Evolutionary conservation across 2,113 vertebrate species (phyloP).

Genomic region (Tragelaphus scriptus): DNA sequence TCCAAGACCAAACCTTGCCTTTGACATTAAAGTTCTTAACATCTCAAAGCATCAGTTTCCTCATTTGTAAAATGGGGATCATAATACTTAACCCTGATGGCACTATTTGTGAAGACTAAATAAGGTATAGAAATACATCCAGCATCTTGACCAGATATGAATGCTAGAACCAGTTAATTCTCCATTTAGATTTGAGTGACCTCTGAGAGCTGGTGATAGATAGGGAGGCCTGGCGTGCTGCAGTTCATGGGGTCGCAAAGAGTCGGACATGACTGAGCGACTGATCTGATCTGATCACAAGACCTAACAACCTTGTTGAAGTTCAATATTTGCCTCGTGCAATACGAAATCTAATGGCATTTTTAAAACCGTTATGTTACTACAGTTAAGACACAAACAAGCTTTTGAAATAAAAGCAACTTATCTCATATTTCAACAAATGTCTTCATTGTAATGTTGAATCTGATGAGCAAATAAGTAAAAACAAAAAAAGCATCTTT

Average conservation of each 20-base stretch:
- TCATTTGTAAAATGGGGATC: not conserved
- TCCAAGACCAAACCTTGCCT: not conserved
- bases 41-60: not conserved
- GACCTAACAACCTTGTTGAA: not conserved
- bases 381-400: not conserved
- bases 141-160: not conserved
- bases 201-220: too few relatives aligned
- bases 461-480: not conserved
- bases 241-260: too few relatives aligned
- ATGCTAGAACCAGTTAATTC: too few relatives aligned
- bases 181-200: not conserved
- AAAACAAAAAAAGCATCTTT: not conserved
- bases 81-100: not conserved
- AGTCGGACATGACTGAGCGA: too few relatives aligned
- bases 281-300: too few relatives aligned
- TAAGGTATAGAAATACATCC: not conserved
- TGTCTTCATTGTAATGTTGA: not conserved
- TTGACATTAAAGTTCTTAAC: not conserved
- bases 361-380: not conserved
- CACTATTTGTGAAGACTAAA: not conserved
- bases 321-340: not conserved
- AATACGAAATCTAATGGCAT: not conserved
- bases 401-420: not conserved
- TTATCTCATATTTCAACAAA: not conserved
- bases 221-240: too few relatives aligned